phyloP scores from a whole-genome alignment of 2,797 vertebrate genomes.

The Falco peregrinus region DNA sequence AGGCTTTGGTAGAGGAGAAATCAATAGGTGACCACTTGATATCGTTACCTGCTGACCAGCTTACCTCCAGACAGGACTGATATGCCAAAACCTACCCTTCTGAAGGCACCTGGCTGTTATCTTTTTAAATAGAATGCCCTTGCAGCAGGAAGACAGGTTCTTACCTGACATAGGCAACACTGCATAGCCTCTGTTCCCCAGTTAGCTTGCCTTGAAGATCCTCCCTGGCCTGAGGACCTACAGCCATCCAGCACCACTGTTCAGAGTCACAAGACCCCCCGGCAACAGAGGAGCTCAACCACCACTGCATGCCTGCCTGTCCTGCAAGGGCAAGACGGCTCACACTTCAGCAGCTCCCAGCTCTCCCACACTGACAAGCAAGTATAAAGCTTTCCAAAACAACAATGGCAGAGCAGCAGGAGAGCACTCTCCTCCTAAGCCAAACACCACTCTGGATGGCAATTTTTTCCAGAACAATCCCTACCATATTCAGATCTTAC shows the following conservation, averaged over 20 bases:
- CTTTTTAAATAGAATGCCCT: background rate
- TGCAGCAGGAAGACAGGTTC: background rate
- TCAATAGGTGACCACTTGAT: background rate
- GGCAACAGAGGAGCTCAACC: background rate
- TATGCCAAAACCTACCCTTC: background rate
- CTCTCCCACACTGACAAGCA: background rate
- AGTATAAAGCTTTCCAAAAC: background rate
- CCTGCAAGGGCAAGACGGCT: background rate
- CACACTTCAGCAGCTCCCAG: background rate
- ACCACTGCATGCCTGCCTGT: background rate
- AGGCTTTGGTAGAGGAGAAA: background rate
- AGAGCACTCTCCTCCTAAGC: background rate
- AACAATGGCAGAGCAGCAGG: background rate
- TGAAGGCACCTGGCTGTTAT: fast-evolving
- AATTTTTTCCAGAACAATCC: background rate
- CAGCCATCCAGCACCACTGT: background rate
- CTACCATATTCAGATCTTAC: background rate
- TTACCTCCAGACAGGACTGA: background rate
- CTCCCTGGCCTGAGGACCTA: background rate
- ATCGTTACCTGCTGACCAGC: background rate
- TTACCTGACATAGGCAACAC: fast-evolving
- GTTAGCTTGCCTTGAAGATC: background rate
- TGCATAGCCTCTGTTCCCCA: background rate
- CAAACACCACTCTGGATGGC: background rate
- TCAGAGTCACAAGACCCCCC: background rate